Conservation (phyloP, 2,888 invertebrate genomes). For the Megastigmus dorsalis region DNA sequence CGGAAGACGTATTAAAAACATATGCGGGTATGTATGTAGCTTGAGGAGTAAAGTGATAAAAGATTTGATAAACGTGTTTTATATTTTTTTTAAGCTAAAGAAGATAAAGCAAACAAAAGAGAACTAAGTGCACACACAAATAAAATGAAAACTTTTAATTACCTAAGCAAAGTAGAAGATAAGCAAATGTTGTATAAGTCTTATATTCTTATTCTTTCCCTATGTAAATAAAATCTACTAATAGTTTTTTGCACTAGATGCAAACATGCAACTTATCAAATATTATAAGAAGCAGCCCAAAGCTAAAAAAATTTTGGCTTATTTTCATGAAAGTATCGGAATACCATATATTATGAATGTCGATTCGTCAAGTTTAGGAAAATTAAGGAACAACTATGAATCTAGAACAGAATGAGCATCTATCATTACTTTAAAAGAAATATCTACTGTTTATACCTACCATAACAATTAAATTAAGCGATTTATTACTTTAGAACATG, state of each 20-base stretch:
- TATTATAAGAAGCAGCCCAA: conserved; percentile 31
- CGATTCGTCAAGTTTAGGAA: conserved; percentile 31
- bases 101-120: conserved; percentile 45
- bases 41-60: conserved; percentile 41
- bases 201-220: conserved; percentile 35
- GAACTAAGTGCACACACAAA: conserved; percentile 17
- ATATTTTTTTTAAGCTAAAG: conserved; percentile 25
- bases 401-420: conserved; percentile 27
- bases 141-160: conserved; percentile 20
- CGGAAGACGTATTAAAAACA: conserved; percentile 38
- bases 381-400: conserved; percentile 47
- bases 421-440: conserved; percentile 26
- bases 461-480: background rate
- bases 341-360: conserved; percentile 24
- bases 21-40: conserved; percentile 53
- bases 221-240: conserved; percentile 21
- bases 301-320: conserved; percentile 64
- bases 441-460: conserved; percentile 15
- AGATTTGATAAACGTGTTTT: conserved; percentile 30
- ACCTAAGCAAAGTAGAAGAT: conserved; percentile 30
- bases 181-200: conserved; percentile 16
- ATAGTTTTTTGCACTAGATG: conserved; percentile 39
- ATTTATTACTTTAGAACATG: no score
- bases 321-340: conserved; percentile 71
- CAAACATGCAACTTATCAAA: conserved; percentile 47